Evolutionary conservation across 2,797 vertebrate species (phyloP), one percentile per base, ranked within the genome.

Genomic region (Aselliscus stoliczkanus): DNA sequence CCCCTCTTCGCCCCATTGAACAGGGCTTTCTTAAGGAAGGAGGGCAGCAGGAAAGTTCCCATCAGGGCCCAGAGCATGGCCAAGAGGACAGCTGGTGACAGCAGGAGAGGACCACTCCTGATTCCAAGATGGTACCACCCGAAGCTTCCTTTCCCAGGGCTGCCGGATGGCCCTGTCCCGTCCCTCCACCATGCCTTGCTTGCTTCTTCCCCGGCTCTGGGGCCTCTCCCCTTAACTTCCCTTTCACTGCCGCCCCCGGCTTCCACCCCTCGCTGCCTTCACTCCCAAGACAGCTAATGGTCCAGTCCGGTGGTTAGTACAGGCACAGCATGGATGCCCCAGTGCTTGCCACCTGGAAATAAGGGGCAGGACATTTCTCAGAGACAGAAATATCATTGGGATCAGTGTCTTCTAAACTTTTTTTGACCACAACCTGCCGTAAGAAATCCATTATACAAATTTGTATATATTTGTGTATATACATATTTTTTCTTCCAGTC

Each of bases 141-240:
- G 11, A 0, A 37, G 70, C 21, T 27, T 25, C 31, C 52, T 77
- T 69, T 9, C 52, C 62, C 60, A 64, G 67, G n/a, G 31, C 42
- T 64, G 67, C n/a, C 20, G 5, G 8, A 12, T 3, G 44, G 37
- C 21, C 9, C 20, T 39, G 60, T 13, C 14, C 14, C n/a, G n/a
- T n/a, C n/a, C n/a, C n/a, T n/a, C 34, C 54, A 72, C 0, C 54
- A 72, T 0, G 0, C 34, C 27, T n/a, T 27, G n/a, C 34, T 37
- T 65, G n/a, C 34, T 37, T 65, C n/a, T 29, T 34, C 34, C 80
- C 88, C 21, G 20, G 50, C 11, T 39, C 29, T 4, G 64, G 25
- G 2, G 18, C 44, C 15, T 82, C 44, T 93, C 79, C 31, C 75
- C 70, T 31, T n/a, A 85, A 34, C n/a, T 37, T 37, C 34, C 13